These are phyloP conservation scores for Lycocorax pyrrhopterus DNA, from an alignment of 2,113 vertebrate species.

Conservation along the genomic window DNA sequence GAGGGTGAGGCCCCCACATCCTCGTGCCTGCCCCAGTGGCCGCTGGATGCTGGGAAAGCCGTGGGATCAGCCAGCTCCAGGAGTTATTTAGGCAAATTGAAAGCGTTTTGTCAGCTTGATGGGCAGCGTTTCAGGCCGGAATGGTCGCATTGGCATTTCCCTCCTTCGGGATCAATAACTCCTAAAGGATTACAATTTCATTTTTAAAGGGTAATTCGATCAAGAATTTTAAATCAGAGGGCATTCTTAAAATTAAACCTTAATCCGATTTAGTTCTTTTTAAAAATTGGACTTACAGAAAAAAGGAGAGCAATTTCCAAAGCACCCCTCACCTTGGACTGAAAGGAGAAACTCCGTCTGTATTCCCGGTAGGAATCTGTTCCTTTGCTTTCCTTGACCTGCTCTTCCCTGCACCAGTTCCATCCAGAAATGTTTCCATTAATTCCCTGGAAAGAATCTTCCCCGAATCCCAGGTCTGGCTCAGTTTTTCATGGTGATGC, in stretches of 20 bases:
- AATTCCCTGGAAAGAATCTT: not conserved
- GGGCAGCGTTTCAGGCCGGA: slow-evolving; percentile 27
- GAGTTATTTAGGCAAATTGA: slow-evolving; percentile 35
- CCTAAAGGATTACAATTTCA: slow-evolving; percentile 55
- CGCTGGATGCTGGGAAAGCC: not conserved
- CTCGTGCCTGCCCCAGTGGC: not conserved
- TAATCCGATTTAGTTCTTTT: slow-evolving; percentile 32
- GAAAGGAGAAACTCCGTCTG: not conserved
- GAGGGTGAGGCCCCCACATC: not conserved
- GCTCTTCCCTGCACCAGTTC: not conserved
- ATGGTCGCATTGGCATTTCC: slow-evolving; percentile 49
- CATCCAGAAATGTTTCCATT: not conserved
- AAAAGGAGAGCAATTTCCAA: not conserved
- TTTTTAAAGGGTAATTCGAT: slow-evolving; percentile 67
- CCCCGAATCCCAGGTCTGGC: not conserved
- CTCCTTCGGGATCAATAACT: slow-evolving; percentile 39
- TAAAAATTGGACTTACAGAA: not conserved
- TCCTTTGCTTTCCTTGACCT: not conserved
- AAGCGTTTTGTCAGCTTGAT: slow-evolving; percentile 32
- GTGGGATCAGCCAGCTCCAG: not conserved
- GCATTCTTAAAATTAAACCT: slow-evolving; percentile 48
- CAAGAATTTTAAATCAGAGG: slow-evolving; percentile 39
- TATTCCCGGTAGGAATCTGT: not conserved
- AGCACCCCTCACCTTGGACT: not conserved
- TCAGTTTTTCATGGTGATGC: not conserved